These are phyloP conservation scores for Zygothrica quintamaculata DNA, from an alignment of 2,888 invertebrate genomes.

Conservation along the genomic window DNA sequence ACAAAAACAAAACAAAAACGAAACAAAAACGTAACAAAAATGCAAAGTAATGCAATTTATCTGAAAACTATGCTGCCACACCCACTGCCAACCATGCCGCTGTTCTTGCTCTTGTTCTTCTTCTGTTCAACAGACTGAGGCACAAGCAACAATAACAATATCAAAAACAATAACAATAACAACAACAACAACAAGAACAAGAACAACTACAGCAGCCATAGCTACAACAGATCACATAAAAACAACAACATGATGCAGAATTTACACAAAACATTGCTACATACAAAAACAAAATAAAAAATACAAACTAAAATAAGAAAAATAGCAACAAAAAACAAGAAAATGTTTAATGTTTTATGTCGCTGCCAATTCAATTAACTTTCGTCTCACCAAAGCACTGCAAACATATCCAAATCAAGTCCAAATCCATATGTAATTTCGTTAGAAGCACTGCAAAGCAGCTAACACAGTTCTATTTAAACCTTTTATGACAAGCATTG, in stretches of 20 bases:
- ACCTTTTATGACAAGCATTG: too few species aligned
- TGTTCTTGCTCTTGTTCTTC: slow-evolving; percentile 6
- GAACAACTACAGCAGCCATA: slow-evolving; percentile 2
- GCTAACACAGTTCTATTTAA: too few species aligned
- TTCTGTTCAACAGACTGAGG: slow-evolving; percentile 26
- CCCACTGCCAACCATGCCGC: slow-evolving; percentile 24
- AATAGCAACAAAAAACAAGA: slow-evolving; percentile 1
- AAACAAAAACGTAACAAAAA: slow-evolving; percentile 56
- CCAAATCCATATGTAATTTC: not conserved
- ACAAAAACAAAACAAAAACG: too few species aligned
- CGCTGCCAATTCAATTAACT: slow-evolving; percentile 61
- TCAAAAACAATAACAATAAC: slow-evolving; percentile 11
- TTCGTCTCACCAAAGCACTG: slow-evolving; percentile 30
- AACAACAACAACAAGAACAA: slow-evolving; percentile 25
- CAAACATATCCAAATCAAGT: slow-evolving; percentile 13
- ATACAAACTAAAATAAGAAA: not conserved
- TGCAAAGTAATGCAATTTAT: slow-evolving; percentile 73
- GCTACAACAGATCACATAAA: not conserved
- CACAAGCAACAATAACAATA: slow-evolving; percentile 29
- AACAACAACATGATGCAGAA: slow-evolving; percentile 3
- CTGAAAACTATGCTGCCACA: slow-evolving; percentile 66
- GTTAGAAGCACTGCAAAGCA: too few species aligned
- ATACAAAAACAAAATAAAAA: not conserved
- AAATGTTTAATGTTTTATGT: slow-evolving; percentile 57
- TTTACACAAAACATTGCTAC: not conserved